Base-by-base conservation (phyloP, 2,797 vertebrate species). In the Apogon talboti region DNA sequence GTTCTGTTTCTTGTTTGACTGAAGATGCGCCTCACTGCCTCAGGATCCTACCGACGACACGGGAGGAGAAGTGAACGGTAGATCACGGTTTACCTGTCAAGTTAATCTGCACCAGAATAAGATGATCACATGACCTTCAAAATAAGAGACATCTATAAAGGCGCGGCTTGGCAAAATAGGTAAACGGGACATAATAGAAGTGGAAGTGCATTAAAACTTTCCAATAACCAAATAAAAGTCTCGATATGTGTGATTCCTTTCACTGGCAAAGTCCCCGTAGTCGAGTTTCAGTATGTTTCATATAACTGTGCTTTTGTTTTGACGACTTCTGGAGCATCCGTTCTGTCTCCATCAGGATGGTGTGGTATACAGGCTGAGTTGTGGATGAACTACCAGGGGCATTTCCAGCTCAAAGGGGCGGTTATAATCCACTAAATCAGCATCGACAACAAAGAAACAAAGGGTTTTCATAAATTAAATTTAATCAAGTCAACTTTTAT, bases 381-480 rank as follows among this genome's bases (percentile, higher is more conserved):
- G 35, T 45, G 45, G 16, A 44, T 59, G 21, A 68, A 54, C 45
- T 58, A 76, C 38, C 43, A 64, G 66, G 38, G 75, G 73, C 66
- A 81, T 70, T 28, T 70, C 60, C 56, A 55, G 18, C 33, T 18
- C 53, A 1, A 11, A 41, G n/a, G 19, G 6, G 33, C 38, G 5
- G 13, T 35, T 21, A 47, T 42, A 41, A 28, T 19, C 52, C 10
- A 59, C 45, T 58, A 70, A 71, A 59, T 52, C 49, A 48, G 43
- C 44, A 42, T 19, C n/a, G 21, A 7, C 37, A 68, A 42, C 47
- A 71, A 54, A 63, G 24, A 4, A 49, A 38, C 11, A 16, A 35
- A n/a, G n/a, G 9, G 9, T 35, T 35, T 35, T 35, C 33, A 35
- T 35, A 35, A 1, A 2, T 35, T 35, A 1, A 10, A 8, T 35